phyloP scores from a whole-genome alignment of 2,113 vertebrate species.

The Hirundichthys speculiger region DNA sequence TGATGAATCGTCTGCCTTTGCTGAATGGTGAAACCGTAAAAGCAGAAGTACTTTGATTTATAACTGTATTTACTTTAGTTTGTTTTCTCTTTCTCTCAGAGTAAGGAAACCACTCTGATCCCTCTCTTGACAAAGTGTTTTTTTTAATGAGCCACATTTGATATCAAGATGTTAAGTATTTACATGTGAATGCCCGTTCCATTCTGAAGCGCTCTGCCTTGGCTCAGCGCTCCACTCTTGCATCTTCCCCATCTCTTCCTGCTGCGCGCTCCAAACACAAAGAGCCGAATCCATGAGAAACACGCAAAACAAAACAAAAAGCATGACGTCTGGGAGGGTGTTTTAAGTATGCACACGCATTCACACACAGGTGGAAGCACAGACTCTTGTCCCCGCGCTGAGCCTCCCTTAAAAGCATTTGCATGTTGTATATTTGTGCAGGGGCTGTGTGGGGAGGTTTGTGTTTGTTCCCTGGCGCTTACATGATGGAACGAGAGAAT shows the following conservation, averaged over 20 bases:
- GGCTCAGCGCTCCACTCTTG: not conserved
- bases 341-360: conserved; percentile 32
- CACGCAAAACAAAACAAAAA: conserved; percentile 28
- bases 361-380: conserved; percentile 31
- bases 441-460: conserved; percentile 12
- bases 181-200: conserved; percentile 2
- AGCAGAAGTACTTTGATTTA: too few relatives aligned
- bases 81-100: not conserved
- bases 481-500: conserved; percentile 15
- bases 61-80: too few relatives aligned
- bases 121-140: not conserved
- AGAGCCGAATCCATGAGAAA: conserved; percentile 22
- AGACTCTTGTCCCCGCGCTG: conserved; percentile 24
- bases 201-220: not conserved
- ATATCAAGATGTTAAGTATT: conserved; percentile 6
- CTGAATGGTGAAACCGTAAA: too few relatives aligned
- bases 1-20: too few relatives aligned
- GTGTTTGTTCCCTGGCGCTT: conserved; percentile 23
- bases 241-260: conserved; percentile 10
- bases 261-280: conserved; percentile 11
- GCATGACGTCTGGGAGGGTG: conserved; percentile 12
- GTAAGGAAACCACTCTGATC: not conserved
- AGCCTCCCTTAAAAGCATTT: conserved; percentile 70
- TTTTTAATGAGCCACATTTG: not conserved
- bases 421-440: conserved; percentile 57